These are phyloP conservation scores for Pseudomyrmex flavicornis DNA, from an alignment of 1,140 invertebrate species.

Conservation along the genomic window DNA sequence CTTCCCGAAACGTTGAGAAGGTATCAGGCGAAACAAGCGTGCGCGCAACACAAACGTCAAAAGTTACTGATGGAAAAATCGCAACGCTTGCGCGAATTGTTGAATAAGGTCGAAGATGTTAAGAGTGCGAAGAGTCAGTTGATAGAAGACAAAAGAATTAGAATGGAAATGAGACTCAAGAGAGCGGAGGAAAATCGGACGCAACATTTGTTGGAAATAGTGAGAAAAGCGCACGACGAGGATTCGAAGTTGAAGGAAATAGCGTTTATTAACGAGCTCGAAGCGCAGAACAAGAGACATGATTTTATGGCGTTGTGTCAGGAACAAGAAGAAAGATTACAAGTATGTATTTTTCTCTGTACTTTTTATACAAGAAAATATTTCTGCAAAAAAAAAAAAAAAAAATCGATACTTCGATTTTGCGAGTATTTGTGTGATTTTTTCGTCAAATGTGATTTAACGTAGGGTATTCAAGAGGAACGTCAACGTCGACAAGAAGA, in stretches of 20 bases:
- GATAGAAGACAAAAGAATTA: constrained; percentile 92
- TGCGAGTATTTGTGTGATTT: too few species aligned
- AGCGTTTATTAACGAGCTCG: constrained; percentile 98
- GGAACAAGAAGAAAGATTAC: constrained; percentile 93
- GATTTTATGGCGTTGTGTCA: constrained; percentile 94
- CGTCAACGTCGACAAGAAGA: constrained; percentile 92
- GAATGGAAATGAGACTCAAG: constrained; percentile 94
- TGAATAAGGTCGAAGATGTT: constrained; percentile 96
- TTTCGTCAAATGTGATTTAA: neutral
- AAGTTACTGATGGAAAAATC: constrained; percentile 94
- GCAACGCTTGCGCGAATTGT: constrained; percentile 93
- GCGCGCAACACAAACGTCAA: constrained; percentile 91
- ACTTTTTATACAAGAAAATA: neutral
- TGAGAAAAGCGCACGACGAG: constrained; percentile 98
- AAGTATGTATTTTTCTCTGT: constrained; percentile 81
- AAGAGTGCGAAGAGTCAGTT: constrained; percentile 93
- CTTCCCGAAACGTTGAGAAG: constrained; percentile 91
- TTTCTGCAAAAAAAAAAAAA: neutral
- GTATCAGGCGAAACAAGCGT: constrained; percentile 95
- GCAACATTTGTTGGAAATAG: constrained; percentile 91
- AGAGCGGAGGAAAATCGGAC: constrained; percentile 96
- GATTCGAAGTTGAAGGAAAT: constrained; percentile 98
- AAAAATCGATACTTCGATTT: too few species aligned
- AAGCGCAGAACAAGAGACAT: constrained; percentile 97
- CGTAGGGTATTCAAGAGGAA: constrained; percentile 88